These are phyloP conservation scores for Apis dorsata DNA, from an alignment of 1,140 invertebrate genomes.

Conservation along the genomic window DNA sequence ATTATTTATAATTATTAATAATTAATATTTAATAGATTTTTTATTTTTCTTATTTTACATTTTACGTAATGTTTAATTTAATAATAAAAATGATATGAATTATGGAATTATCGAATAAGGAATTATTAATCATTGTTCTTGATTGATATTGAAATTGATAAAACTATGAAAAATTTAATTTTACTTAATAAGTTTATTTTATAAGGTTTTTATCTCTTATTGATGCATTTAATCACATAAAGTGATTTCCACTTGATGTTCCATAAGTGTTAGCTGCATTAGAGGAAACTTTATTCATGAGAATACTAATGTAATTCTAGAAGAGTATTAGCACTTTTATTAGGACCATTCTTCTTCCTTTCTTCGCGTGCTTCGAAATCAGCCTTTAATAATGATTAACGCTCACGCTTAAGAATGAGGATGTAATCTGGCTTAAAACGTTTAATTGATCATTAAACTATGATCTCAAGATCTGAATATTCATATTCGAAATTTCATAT, in stretches of 20 bases:
- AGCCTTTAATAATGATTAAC: not conserved
- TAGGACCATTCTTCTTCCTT: not conserved
- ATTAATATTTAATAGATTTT: too few species aligned
- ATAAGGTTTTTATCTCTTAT: not conserved
- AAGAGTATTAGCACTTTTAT: slow-evolving; percentile 1
- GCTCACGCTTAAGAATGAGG: not conserved
- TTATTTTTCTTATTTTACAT: too few species aligned
- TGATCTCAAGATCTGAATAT: not conserved
- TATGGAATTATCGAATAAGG: too few species aligned
- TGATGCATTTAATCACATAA: slow-evolving; percentile 25
- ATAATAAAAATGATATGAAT: too few species aligned
- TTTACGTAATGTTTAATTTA: too few species aligned
- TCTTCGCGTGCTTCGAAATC: not conserved
- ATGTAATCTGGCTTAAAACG: not conserved
- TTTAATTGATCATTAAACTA: not conserved
- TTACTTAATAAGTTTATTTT: not conserved
- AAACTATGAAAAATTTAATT: too few species aligned
- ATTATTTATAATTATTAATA: too few species aligned
- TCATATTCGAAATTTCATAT: not conserved
- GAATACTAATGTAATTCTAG: slow-evolving; percentile 32
- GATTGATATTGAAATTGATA: not conserved
- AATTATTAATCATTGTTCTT: not conserved
- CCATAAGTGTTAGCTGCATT: slow-evolving; percentile 4
- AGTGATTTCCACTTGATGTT: slow-evolving; percentile 24
- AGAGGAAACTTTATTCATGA: not conserved